phyloP scores from a whole-genome alignment of 1,140 invertebrate species.

The Drosophila varians region DNA sequence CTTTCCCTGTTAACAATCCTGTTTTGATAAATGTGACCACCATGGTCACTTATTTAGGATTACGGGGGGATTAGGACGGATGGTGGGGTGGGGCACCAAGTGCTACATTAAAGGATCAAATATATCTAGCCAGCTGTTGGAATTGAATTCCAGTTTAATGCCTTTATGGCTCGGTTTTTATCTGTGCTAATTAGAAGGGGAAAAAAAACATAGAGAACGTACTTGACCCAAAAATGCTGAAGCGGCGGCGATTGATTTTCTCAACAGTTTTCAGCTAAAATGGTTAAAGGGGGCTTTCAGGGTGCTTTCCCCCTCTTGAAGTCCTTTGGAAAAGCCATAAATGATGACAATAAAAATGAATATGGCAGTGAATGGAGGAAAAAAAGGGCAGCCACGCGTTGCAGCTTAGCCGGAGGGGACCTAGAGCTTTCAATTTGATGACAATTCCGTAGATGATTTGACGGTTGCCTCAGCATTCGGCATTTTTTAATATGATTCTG shows the following conservation, averaged over 20 bases:
- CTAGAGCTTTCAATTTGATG: constrained; percentile 73
- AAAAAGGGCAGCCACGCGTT: constrained; percentile 70
- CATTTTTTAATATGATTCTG: constrained; percentile 76
- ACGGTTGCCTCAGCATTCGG: constrained; percentile 73
- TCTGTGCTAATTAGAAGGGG: constrained; percentile 52
- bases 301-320: too few relatives aligned
- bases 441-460: constrained; percentile 80
- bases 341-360: constrained; percentile 48
- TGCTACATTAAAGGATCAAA: constrained; percentile 28
- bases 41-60: constrained; percentile 31
- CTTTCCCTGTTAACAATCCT: constrained; percentile 8
- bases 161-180: constrained; percentile 32
- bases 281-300: constrained; percentile 34
- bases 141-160: constrained; percentile 39
- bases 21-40: constrained; percentile 26
- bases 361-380: constrained; percentile 13
- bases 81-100: too few relatives aligned
- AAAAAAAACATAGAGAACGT: background rate
- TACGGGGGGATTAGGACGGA: constrained; percentile 28
- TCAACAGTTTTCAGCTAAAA: background rate
- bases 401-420: constrained; percentile 58
- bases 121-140: constrained; percentile 37
- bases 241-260: constrained; percentile 56
- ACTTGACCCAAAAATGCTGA: constrained; percentile 55
- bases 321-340: constrained; percentile 21